Evolutionary conservation across 2,888 invertebrate genomes (phyloP).

Genomic region (Eupithecia subfuscata): DNA sequence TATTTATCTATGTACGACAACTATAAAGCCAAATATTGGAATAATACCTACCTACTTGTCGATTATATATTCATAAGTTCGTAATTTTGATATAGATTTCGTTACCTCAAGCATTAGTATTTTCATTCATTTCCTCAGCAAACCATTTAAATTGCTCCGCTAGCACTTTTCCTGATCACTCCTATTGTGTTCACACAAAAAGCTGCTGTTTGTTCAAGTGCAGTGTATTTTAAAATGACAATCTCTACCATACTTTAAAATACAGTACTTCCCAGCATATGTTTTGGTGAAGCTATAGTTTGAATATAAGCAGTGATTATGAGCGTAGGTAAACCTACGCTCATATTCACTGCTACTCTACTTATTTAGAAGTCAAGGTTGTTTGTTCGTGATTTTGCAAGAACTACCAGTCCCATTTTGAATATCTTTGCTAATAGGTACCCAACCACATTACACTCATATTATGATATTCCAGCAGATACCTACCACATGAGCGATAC

Average conservation of each 20-base stretch:
- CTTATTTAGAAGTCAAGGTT: neutral
- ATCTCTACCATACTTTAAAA: slow-evolving; percentile 4
- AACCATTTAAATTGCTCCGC: slow-evolving; percentile 36
- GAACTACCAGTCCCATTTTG: neutral
- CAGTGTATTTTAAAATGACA: slow-evolving; percentile 18
- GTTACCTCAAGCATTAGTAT: neutral
- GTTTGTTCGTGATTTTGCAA: neutral
- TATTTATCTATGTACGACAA: no score
- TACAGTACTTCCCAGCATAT: neutral
- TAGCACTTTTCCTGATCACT: slow-evolving; percentile 43
- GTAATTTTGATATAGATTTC: neutral
- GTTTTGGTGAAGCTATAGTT: neutral
- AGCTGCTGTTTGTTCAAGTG: slow-evolving; percentile 38
- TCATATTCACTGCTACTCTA: neutral
- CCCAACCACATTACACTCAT: neutral
- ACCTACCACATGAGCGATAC: neutral
- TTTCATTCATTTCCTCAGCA: slow-evolving; percentile 3
- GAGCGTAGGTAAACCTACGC: no score
- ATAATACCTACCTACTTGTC: neutral
- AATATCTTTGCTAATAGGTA: neutral
- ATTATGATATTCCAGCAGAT: neutral
- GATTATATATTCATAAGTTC: neutral
- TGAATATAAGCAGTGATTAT: no score
- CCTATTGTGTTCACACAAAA: slow-evolving; percentile 43
- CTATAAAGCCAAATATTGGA: no score